These are phyloP conservation scores for Argya squamiceps DNA, from an alignment of 2,797 vertebrate species.

Conservation along the genomic window DNA sequence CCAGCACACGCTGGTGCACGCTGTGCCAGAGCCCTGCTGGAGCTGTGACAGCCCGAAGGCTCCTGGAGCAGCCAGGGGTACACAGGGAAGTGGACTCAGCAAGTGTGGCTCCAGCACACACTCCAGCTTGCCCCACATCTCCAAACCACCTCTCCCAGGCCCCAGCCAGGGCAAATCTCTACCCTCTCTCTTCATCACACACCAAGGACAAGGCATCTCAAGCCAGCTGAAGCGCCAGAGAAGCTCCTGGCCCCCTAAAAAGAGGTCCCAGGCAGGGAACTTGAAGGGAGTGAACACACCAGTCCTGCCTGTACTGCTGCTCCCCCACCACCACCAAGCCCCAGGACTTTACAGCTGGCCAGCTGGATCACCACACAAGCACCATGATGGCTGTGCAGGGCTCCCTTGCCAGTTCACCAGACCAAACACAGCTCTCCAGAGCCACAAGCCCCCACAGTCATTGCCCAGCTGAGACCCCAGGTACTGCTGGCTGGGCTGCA, in stretches of 20 bases:
- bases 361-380: fast-evolving
- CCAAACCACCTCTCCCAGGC: background rate
- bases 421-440: background rate
- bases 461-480: background rate
- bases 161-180: fast-evolving
- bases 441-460: fast-evolving
- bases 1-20: fast-evolving
- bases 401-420: background rate
- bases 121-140: background rate
- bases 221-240: fast-evolving
- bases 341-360: background rate
- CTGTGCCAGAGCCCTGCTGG: background rate
- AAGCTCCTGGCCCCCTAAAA: background rate
- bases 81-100: fast-evolving
- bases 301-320: background rate
- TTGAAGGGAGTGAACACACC: background rate
- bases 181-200: background rate
- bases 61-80: background rate
- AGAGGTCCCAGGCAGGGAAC: background rate
- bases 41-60: background rate
- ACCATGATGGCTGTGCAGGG: background rate
- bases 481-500: fast-evolving
- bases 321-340: fast-evolving
- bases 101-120: fast-evolving
- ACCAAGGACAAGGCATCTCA: background rate